These are phyloP conservation scores for Margarornis squamiger DNA, from an alignment of 2,797 vertebrate species.

Conservation along the genomic window DNA sequence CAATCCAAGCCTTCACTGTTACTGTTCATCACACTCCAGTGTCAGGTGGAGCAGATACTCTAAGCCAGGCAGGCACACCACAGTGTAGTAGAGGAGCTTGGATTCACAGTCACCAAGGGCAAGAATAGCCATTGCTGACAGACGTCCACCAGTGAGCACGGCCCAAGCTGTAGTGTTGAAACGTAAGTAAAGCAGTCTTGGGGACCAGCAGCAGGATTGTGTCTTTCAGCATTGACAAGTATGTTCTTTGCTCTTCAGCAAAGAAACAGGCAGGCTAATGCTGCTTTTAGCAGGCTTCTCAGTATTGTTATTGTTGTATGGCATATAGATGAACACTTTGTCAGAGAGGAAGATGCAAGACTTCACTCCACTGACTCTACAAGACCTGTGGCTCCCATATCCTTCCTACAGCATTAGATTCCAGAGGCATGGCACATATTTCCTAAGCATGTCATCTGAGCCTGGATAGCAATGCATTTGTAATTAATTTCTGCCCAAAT, in stretches of 20 bases:
- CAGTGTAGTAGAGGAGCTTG: not conserved
- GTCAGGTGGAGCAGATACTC: not conserved
- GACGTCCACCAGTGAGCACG: not conserved
- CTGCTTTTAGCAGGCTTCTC: conserved; percentile 7
- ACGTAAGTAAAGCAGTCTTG: not conserved
- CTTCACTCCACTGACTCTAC: not conserved
- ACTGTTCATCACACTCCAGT: not conserved
- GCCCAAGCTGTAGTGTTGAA: not conserved
- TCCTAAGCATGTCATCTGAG: not conserved
- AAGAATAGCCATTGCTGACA: not conserved
- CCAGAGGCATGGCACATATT: not conserved
- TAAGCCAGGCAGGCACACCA: not conserved
- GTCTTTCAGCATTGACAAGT: not conserved
- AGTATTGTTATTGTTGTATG: not conserved
- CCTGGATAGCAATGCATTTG: not conserved
- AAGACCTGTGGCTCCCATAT: not conserved
- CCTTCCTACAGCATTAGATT: not conserved
- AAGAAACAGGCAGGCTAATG: not conserved
- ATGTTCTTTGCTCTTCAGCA: not conserved
- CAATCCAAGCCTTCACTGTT: not conserved
- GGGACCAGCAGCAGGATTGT: not conserved
- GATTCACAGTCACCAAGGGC: not conserved
- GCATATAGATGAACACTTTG: not conserved
- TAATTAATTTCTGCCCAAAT: not conserved
- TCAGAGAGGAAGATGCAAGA: not conserved